Conservation (phyloP, 2,888 invertebrate species). For the Caenorhabditis angaria region DNA sequence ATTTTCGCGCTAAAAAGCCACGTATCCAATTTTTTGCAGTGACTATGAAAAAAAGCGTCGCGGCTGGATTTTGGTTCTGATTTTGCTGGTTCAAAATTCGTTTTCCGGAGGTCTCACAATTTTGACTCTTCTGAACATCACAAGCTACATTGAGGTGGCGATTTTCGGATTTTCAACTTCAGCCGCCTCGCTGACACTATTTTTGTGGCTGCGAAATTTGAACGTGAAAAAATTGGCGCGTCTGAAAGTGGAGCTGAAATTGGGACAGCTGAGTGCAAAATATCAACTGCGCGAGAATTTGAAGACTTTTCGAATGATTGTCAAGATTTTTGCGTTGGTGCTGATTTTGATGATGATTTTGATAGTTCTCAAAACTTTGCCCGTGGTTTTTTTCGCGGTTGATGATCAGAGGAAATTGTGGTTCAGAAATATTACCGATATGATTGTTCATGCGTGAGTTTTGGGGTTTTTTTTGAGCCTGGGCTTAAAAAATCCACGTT, state of each 20-base stretch:
- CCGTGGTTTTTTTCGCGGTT: constrained; percentile 20
- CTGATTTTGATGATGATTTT: constrained; percentile 11
- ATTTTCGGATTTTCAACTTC: constrained; percentile 12
- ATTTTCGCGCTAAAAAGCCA: background rate
- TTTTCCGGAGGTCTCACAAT: constrained; percentile 12
- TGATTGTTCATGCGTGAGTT: constrained; percentile 24
- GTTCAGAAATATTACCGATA: constrained; percentile 20
- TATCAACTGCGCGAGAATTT: constrained; percentile 38
- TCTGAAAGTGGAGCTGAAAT: constrained; percentile 20
- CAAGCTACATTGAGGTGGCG: constrained; percentile 18
- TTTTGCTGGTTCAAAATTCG: constrained; percentile 16
- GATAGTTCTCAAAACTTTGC: constrained; percentile 24
- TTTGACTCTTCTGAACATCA: constrained; percentile 18
- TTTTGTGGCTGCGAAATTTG: constrained; percentile 9
- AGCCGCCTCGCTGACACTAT: background rate
- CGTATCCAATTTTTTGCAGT: constrained; percentile 16
- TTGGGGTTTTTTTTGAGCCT: background rate
- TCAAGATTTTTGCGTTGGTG: constrained; percentile 12
- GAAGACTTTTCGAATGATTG: constrained; percentile 30
- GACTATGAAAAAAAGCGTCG: constrained; percentile 26
- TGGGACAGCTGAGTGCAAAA: constrained; percentile 30
- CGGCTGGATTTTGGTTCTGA: constrained; percentile 12
- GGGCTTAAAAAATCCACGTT: background rate
- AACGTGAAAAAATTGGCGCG: constrained; percentile 20
- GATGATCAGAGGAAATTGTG: constrained; percentile 14